phyloP scores from a whole-genome alignment of 2,797 vertebrate species.

The Betta splendens region DNA sequence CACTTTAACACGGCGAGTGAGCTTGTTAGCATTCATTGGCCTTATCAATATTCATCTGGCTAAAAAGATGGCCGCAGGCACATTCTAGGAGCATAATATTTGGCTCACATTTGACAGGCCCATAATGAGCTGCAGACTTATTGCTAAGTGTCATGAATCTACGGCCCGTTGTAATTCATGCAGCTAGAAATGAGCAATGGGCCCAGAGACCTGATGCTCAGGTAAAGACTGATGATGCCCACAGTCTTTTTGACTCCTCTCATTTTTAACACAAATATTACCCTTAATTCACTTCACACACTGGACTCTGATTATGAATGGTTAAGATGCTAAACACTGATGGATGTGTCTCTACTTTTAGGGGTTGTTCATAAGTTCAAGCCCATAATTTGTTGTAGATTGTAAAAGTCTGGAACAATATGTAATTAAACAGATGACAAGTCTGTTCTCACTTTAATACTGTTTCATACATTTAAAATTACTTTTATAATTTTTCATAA shows the following conservation, averaged over 20 bases:
- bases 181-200: slow-evolving; percentile 27
- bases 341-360: neutral
- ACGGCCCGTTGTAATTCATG: slow-evolving; percentile 54
- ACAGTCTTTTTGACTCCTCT: slow-evolving; percentile 2
- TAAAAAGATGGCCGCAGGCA: slow-evolving; percentile 40
- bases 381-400: neutral
- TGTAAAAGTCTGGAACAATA: neutral
- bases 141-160: slow-evolving; percentile 30
- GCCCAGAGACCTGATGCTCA: neutral
- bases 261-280: slow-evolving; percentile 6
- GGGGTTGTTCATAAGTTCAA: neutral
- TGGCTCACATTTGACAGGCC: slow-evolving; percentile 30
- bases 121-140: slow-evolving; percentile 50
- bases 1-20: slow-evolving; percentile 28
- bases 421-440: neutral
- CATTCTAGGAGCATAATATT: slow-evolving; percentile 53
- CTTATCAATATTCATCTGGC: slow-evolving; percentile 61
- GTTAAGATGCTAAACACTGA: neutral
- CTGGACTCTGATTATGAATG: neutral
- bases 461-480: neutral
- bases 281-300: neutral
- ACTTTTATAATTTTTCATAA: neutral
- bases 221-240: slow-evolving; percentile 20
- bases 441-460: neutral
- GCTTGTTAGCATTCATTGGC: slow-evolving; percentile 42